Base-by-base conservation (phyloP, 2,797 vertebrate species). In the Platalea minor region DNA sequence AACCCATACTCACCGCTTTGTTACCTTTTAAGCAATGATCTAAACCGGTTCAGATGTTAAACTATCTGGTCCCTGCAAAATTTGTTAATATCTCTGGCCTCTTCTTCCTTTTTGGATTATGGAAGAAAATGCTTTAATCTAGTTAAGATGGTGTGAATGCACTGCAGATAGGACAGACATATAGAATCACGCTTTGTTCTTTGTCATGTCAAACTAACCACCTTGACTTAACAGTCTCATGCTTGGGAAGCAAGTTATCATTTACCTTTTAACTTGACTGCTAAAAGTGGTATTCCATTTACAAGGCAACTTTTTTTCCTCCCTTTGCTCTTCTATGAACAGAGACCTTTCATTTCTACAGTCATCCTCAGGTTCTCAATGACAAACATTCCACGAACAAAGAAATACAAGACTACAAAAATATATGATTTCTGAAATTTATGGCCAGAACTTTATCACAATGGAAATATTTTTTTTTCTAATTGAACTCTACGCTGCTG, bases 391-490 rank as follows among this genome's bases (percentile, higher is more conserved):
- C 53, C 20, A 78, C 1, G 24, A 64, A 29, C 61, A 4, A 41
- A 96, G 87, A 67, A 65, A n/a, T 41, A 60, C 43, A 89, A 81
- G 69, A 64, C 88, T 93, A 82, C 75, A 59, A 90, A 96, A 94
- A 92, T 11, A 25, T 59, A 78, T 73, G 60, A 74, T 95, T 95
- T 91, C 87, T 96, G 77, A 93, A 97, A 97, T 97, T 96, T 98
- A 98, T 97, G 89, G 59, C 69, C 70, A 93, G 85, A 95, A 95
- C 84, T 97, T 98, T 97, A 97, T 95, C 92, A 97, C 68, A 94
- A 94, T 96, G 93, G 97, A 98, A 98, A 97, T 97, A 95, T 96
- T 97, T 97, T 96, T 89, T 97, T 89, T 97, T 96, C 93, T 97
- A 98, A 97, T 97, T 97, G 96, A 97, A 97, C 90, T 96, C 93